Conservation (phyloP, 2,113 vertebrate species). For the Malurus melanocephalus region DNA sequence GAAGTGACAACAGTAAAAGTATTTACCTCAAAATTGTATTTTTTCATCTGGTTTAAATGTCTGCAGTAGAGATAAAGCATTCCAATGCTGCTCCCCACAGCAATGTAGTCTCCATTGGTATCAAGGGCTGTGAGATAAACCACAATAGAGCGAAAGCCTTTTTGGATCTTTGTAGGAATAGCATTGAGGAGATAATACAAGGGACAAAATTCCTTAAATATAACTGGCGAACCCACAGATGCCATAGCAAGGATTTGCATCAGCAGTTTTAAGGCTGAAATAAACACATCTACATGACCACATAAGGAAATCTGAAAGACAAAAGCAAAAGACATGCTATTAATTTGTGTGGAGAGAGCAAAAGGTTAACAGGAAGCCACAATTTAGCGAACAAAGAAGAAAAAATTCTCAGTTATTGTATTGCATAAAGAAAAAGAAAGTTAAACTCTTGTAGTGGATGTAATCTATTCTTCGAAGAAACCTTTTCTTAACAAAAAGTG, state of each 20-base stretch:
- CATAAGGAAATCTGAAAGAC: slow-evolving; percentile 51
- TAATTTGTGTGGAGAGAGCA: not conserved
- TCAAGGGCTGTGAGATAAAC: slow-evolving; percentile 95
- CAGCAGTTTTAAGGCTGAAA: slow-evolving; percentile 4
- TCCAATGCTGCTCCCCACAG: slow-evolving; percentile 93
- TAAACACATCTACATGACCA: not conserved
- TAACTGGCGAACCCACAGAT: slow-evolving; percentile 52
- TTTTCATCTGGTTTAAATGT: slow-evolving; percentile 86
- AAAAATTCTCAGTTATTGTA: not conserved
- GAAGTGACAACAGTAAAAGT: not conserved
- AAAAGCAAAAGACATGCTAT: not conserved
- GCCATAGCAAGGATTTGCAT: slow-evolving; percentile 76
- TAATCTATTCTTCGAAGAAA: not conserved
- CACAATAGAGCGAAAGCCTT: slow-evolving; percentile 89
- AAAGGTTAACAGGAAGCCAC: not conserved
- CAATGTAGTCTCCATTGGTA: slow-evolving; percentile 90
- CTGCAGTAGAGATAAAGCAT: slow-evolving; percentile 97
- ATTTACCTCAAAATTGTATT: slow-evolving; percentile 91
- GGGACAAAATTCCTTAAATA: slow-evolving; percentile 92
- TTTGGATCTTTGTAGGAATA: slow-evolving; percentile 93
- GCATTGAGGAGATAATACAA: slow-evolving; percentile 90
- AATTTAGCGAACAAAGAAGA: not conserved
- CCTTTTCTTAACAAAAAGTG: not conserved
- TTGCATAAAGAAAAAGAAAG: not conserved
- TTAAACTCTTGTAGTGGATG: not conserved